phyloP scores from a whole-genome alignment of 1,140 invertebrate genomes.

The Hermetia illucens region DNA sequence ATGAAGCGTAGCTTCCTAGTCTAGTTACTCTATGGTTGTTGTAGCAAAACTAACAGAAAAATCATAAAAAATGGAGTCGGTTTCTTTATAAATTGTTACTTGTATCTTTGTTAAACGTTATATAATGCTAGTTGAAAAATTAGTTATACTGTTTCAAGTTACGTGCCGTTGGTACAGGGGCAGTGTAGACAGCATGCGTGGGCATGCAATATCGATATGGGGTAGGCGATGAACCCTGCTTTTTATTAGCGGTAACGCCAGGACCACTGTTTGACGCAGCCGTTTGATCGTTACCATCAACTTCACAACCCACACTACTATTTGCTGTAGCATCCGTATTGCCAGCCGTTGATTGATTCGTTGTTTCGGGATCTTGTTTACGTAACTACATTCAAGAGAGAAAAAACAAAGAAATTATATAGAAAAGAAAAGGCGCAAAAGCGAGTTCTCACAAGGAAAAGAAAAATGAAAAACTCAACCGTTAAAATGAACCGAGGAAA shows the following conservation, averaged over 20 bases:
- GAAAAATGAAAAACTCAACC: too few relatives aligned
- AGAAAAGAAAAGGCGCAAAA: too few relatives aligned
- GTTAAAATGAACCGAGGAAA: too few relatives aligned
- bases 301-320: slow-evolving; percentile 7
- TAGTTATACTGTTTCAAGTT: slow-evolving; percentile 11
- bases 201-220: slow-evolving; percentile 39
- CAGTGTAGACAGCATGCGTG: slow-evolving; percentile 38
- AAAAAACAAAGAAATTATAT: too few relatives aligned
- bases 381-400: slow-evolving; percentile 21
- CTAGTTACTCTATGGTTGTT: too few relatives aligned
- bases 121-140: too few relatives aligned
- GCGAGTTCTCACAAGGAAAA: too few relatives aligned
- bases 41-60: neutral
- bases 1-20: too few relatives aligned
- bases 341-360: slow-evolving; percentile 20
- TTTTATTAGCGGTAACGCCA: slow-evolving; percentile 20
- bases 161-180: slow-evolving; percentile 41
- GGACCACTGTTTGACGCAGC: slow-evolving; percentile 14
- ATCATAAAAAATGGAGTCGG: slow-evolving; percentile 1
- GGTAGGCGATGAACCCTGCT: slow-evolving; percentile 27
- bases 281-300: slow-evolving; percentile 5
- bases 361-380: slow-evolving; percentile 12
- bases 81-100: too few relatives aligned
- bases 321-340: slow-evolving; percentile 10
- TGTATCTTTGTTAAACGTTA: too few relatives aligned